A percentile compares a stretch with the other conserved stretches of the same genome.
These are phyloP conservation scores for Pogona vitticeps DNA, from an alignment of 2,113 vertebrate species.

Conservation along the genomic window DNA sequence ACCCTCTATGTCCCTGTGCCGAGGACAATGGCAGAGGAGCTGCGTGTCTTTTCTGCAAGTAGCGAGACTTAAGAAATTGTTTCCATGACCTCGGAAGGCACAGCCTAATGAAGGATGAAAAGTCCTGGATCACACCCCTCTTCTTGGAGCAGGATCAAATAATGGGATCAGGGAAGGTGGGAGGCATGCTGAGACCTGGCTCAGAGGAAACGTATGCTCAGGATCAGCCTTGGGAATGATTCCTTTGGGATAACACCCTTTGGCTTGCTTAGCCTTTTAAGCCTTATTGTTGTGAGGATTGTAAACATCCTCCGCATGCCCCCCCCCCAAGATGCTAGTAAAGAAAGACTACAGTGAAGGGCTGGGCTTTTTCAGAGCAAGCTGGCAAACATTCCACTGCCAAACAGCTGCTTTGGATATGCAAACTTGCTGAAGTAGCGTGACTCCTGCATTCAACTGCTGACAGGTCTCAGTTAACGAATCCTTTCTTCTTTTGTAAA, in stretches of 20 bases:
- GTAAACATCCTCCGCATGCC: slow-evolving; percentile 18
- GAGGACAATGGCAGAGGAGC: background rate
- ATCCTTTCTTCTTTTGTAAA: slow-evolving; percentile 65
- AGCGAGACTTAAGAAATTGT: background rate
- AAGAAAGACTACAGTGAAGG: slow-evolving; percentile 27
- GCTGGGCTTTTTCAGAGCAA: slow-evolving; percentile 37
- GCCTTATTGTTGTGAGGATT: slow-evolving; percentile 5
- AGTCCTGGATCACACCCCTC: background rate
- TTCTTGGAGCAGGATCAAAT: background rate
- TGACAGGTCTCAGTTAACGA: slow-evolving; percentile 69
- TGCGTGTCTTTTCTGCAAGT: background rate
- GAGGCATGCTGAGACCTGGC: too few relatives aligned
- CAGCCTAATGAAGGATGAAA: background rate
- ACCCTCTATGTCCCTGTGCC: background rate
- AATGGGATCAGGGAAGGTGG: background rate
- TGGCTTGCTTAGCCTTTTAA: slow-evolving; percentile 48
- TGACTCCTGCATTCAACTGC: slow-evolving; percentile 57
- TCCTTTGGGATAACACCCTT: slow-evolving; percentile 5
- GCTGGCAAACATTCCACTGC: background rate
- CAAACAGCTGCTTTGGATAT: slow-evolving; percentile 41
- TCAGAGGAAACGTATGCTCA: too few relatives aligned
- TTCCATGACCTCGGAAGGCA: background rate
- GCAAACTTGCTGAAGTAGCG: slow-evolving; percentile 23
- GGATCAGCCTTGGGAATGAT: too few relatives aligned
- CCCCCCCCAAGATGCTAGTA: background rate